Percentiles rank a stretch among this genome's conserved stretches.
phyloP scores from a whole-genome alignment of 2,888 invertebrate species.

The Bellardia bayeri region DNA sequence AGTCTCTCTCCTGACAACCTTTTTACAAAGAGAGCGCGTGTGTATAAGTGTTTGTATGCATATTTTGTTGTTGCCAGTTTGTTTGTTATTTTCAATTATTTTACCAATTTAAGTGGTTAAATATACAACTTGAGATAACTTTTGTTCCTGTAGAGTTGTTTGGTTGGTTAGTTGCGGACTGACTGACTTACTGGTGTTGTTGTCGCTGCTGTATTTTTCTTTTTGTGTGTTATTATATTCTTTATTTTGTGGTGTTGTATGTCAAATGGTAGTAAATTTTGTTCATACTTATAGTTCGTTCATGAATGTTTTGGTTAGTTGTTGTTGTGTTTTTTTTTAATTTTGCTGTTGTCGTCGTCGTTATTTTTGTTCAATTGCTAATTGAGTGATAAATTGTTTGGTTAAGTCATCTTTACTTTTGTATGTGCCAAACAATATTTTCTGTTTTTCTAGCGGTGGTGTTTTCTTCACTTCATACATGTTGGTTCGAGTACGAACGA shows the following conservation, averaged over 20 bases:
- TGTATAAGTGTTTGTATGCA: background rate
- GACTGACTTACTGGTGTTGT: conserved; percentile 45
- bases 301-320: conserved; percentile 23
- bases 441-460: conserved; percentile 64
- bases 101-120: conserved; percentile 65
- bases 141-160: conserved; percentile 71
- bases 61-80: background rate
- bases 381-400: conserved; percentile 82
- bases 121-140: conserved; percentile 62
- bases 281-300: conserved; percentile 42
- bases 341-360: background rate
- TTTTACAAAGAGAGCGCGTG: background rate
- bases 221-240: conserved; percentile 12
- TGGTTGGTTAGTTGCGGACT: conserved; percentile 54
- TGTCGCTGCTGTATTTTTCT: conserved; percentile 47
- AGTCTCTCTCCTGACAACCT: background rate
- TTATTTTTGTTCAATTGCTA: conserved; percentile 82
- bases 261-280: conserved; percentile 74
- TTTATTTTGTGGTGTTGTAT: conserved; percentile 60
- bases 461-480: conserved; percentile 73
- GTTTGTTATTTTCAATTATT: conserved; percentile 45
- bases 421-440: conserved; percentile 68
- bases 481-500: conserved; percentile 75
- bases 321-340: conserved; percentile 5
- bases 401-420: conserved; percentile 72